phyloP scores from a whole-genome alignment of 2,113 vertebrate species.

The Opisthocomus hoazin region DNA sequence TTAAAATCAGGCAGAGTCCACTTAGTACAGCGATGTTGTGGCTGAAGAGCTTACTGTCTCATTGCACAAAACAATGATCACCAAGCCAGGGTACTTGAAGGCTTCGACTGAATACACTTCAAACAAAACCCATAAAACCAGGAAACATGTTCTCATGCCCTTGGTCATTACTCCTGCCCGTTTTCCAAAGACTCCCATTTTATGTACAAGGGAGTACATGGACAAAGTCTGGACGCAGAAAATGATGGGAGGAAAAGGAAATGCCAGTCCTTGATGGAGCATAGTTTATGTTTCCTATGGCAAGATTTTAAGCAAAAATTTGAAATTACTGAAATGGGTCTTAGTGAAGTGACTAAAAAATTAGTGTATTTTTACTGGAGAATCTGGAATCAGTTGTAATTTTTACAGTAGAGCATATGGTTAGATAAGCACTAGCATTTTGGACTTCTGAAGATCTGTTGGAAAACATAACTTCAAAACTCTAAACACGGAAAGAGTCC shows the following conservation, averaged over 20 bases:
- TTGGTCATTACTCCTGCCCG: neutral
- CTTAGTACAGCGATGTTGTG: neutral
- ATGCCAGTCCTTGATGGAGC: neutral
- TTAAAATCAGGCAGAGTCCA: neutral
- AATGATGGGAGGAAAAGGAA: neutral
- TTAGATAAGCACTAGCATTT: neutral
- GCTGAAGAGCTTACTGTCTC: neutral
- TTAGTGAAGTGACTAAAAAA: neutral
- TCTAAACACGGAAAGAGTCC: too few species aligned
- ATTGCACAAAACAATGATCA: neutral
- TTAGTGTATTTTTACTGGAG: neutral
- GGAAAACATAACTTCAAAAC: neutral
- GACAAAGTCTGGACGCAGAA: neutral
- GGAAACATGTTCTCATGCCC: neutral
- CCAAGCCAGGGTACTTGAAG: neutral
- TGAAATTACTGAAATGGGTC: neutral
- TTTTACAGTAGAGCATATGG: neutral
- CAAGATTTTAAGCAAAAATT: neutral
- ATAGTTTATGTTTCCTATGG: neutral
- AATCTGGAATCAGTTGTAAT: neutral
- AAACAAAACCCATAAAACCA: neutral
- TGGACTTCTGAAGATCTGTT: neutral
- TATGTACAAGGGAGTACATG: neutral
- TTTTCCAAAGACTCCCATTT: neutral
- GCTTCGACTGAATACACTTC: neutral